Evolutionary conservation across 2,797 vertebrate species (phyloP), one percentile per base, ranked within the genome.

Genomic region (Myoxocephalus aenaeus): DNA sequence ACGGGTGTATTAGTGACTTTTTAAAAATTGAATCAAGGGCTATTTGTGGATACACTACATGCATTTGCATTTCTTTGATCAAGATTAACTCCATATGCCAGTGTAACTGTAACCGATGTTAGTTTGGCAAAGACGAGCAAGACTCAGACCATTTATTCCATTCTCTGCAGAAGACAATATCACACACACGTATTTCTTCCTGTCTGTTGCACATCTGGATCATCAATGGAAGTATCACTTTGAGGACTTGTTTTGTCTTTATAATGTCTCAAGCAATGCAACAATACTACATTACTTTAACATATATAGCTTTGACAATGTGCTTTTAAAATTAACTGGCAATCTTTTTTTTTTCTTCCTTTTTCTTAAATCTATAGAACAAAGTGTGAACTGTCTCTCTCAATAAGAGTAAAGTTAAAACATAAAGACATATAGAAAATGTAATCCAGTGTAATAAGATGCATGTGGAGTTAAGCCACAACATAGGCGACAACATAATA

Each of bases 11-110:
- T 75, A 77, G 84, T 86, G 84, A 91, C 87, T 91, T 92, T 91
- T 63, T 75, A 85, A 89, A 86, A 14, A 13, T 88, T 84, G 84
- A 91, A 90, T 88, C 89, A 82, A 74, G 79, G 65, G 78, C 70
- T 84, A 81, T 90, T 89, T 89, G 86, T 79, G 78, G 73, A 62
- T 80, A 67, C 68, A 73, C 70, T 62, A 36, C 71, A 78, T 65
- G 83, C 54, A 14, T 80, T 77, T 73, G 62, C 72, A 61, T 75
- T 64, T 62, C 78, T 89, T 85, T 84, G 82, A 81, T 78, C 81
- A 72, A 86, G 67, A 90, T 80, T 61, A 86, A 82, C 85, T 88
- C 70, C 69, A 48, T 82, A 75, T 83, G 82, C 40, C 57, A 48
- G 65, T 22, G 57, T 61, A 20, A 61, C 22, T 22, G 57, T 61